phyloP scores from a whole-genome alignment of 2,888 invertebrate genomes.

The Tupiocoris notatus region DNA sequence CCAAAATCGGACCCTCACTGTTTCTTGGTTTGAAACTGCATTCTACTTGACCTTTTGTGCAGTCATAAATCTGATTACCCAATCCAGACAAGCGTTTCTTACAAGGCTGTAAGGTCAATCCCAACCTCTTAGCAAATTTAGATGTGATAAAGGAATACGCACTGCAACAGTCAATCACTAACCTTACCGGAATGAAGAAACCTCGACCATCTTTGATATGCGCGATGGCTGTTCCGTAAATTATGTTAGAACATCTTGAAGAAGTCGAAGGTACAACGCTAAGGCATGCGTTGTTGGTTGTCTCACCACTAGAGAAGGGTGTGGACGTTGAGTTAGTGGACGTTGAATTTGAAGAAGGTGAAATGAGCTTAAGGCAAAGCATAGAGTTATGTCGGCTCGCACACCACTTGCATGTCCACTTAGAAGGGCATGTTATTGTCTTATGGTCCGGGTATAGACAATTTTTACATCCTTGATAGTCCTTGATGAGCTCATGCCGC shows the following conservation, averaged over 20 bases:
- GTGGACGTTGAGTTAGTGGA: neutral
- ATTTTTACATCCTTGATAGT: neutral
- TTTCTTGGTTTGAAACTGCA: constrained; percentile 14
- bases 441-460: neutral
- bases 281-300: neutral
- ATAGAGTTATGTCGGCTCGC: neutral
- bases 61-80: constrained; percentile 1
- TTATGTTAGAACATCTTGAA: neutral
- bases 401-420: neutral
- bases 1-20: neutral
- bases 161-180: constrained; percentile 17
- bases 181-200: neutral
- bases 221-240: neutral
- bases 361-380: neutral
- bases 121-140: constrained; percentile 1
- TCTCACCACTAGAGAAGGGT: too few species aligned
- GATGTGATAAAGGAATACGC: constrained; percentile 13
- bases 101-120: neutral
- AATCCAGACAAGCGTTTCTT: neutral
- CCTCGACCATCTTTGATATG: neutral
- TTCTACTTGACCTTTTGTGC: neutral
- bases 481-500: neutral
- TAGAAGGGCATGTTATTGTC: neutral
- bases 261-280: neutral
- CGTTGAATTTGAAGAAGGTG: neutral